phyloP scores from a whole-genome alignment of 1,140 invertebrate species.

The Andricus grossulariae region DNA sequence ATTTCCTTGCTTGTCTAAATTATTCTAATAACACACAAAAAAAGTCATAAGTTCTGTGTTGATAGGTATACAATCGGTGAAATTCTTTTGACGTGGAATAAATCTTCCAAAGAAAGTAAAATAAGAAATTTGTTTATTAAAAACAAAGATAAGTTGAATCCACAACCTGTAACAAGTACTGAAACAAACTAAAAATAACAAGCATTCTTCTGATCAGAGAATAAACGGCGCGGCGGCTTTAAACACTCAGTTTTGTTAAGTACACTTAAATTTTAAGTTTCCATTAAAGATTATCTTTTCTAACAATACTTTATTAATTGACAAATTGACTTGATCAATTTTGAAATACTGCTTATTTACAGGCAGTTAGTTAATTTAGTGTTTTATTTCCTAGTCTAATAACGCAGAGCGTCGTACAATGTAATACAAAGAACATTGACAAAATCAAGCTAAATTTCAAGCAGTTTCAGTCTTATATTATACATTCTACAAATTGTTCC shows the following conservation, averaged over 20 bases:
- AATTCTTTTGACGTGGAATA: background rate
- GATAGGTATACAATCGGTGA: background rate
- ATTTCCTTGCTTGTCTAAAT: too few species aligned
- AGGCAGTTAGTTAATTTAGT: background rate
- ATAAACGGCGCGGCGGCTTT: background rate
- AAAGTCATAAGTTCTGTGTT: background rate
- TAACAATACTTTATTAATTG: background rate
- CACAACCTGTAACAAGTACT: slow-evolving; percentile 17
- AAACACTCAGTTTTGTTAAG: background rate
- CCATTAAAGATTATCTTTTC: background rate
- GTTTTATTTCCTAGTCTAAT: slow-evolving; percentile 9
- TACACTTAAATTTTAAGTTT: background rate
- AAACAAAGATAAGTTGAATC: too few species aligned
- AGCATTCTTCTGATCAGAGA: background rate
- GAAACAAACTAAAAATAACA: slow-evolving; percentile 20
- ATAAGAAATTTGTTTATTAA: background rate
- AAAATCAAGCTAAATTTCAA: too few species aligned
- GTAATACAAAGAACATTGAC: background rate
- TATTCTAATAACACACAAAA: background rate
- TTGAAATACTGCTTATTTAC: slow-evolving; percentile 2
- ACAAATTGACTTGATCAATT: background rate
- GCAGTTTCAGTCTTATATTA: background rate
- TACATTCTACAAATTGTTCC: slow-evolving; percentile 19
- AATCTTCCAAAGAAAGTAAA: background rate
- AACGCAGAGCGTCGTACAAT: background rate